Base-by-base conservation (phyloP, 2,888 invertebrate genomes). In the Himalopsyche japonica region DNA sequence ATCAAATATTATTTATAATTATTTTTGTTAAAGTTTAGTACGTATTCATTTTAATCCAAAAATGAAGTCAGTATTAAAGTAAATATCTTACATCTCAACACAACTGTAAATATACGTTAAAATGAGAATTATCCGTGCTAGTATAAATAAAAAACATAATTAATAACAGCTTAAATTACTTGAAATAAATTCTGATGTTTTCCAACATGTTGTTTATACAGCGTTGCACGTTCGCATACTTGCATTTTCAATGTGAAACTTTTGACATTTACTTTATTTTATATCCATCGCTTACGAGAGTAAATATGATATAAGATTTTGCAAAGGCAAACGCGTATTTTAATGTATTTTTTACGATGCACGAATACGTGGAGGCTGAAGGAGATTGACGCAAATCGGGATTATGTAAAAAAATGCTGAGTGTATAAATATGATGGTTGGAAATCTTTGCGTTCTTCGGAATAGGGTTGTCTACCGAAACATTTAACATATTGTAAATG, bases 351-450 rank as follows among this genome's bases (percentile, higher is more conserved):
- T 76, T 80, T 57, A 43, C 83, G 47, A 57, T 76, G 79, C 79
- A 80, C 47, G 77, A 47, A 49, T 77, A 64, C 79, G 18, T 27
- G 32, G 76, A 30, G 48, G 20, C 34, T 37, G 34, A 34, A 37
- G 79, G 64, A 24, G 79, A 57, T 80, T 80, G 83, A 83, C 83
- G 83, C 83, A 80, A 80, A 80, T 80, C 80, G 48, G 83, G 83
- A 83, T 83, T 83, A 77, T 80, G 80, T 83, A 83, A 80, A 83
- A 83, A 76, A 79, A 79, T 43, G 79, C 47, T 79, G 79, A 79
- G 79, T 27, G 30, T 27, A 48, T 79, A 79, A 79, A 79, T 79
- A 79, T 79, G 79, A 79, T 30, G 79, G 47, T 43, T 77, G 77
- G 37, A 34, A 24, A 77, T 70, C 70, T 70, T 30, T 70, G 70